Evolutionary conservation across 2,113 vertebrate species (phyloP).

Genomic region (Galemys pyrenaicus): DNA sequence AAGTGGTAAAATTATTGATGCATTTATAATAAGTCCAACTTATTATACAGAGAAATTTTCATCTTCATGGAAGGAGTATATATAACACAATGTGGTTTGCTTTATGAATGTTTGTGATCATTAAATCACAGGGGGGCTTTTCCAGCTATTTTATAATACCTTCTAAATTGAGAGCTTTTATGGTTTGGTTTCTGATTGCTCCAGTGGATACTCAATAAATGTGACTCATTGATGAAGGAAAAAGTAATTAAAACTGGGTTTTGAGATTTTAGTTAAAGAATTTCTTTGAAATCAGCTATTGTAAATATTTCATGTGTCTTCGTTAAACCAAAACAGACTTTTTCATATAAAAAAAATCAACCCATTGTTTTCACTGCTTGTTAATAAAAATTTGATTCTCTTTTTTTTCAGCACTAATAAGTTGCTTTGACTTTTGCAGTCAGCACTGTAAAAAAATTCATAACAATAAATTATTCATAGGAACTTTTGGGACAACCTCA

Average conservation of each 20-base stretch:
- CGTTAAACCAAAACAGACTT: conserved; percentile 5
- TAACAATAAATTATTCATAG: neutral
- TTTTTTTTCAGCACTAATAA: neutral
- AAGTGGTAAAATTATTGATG: conserved; percentile 69
- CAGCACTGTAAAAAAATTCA: neutral
- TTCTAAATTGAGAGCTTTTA: conserved; percentile 48
- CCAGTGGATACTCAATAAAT: conserved; percentile 31
- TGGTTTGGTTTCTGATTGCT: neutral
- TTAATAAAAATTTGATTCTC: conserved; percentile 21
- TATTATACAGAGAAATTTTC: conserved; percentile 19
- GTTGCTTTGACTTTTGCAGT: neutral
- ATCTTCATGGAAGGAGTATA: neutral
- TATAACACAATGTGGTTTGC: conserved; percentile 32
- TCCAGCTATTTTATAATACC: neutral
- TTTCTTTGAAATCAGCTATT: conserved; percentile 45
- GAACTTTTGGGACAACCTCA: neutral
- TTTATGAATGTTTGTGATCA: conserved; percentile 32
- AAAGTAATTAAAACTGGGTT: conserved; percentile 56
- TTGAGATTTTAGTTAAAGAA: conserved; percentile 45
- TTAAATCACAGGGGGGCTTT: conserved; percentile 27
- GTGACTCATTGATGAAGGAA: conserved; percentile 60
- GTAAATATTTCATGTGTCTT: conserved; percentile 14
- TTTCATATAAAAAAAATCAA: neutral
- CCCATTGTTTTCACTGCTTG: neutral
- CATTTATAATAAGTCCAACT: neutral